Evolutionary conservation across 2,113 vertebrate species (phyloP).

Genomic region (Odontesthes bonariensis): DNA sequence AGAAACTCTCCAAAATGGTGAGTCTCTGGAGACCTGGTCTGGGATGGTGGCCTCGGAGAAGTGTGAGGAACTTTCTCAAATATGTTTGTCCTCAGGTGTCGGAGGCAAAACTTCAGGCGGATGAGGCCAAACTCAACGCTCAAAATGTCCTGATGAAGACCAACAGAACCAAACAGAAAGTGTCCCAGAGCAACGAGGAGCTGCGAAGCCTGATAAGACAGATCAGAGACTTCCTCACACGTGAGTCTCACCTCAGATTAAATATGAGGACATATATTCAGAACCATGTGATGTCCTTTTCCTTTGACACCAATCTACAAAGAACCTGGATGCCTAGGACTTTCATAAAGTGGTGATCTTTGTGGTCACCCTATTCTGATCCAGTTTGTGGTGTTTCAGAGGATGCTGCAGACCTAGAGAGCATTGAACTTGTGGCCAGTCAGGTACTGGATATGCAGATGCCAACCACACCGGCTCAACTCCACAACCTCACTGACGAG

Average conservation of each 20-base stretch:
- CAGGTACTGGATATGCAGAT: slow-evolving; percentile 96
- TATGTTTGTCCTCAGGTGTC: slow-evolving; percentile 83
- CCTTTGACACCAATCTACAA: too few relatives aligned
- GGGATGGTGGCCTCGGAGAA: not conserved
- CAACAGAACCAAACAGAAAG: slow-evolving; percentile 90
- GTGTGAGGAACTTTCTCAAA: not conserved
- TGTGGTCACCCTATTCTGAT: not conserved
- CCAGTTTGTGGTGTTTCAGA: slow-evolving; percentile 78
- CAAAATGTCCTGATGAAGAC: slow-evolving; percentile 90
- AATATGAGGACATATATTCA: not conserved
- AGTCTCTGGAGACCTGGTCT: slow-evolving; percentile 15
- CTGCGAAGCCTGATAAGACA: slow-evolving; percentile 92
- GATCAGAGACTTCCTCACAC: slow-evolving; percentile 93
- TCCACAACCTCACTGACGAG: slow-evolving; percentile 91
- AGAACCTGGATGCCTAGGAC: too few relatives aligned
- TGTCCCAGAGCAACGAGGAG: slow-evolving; percentile 92
- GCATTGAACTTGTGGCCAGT: slow-evolving; percentile 93
- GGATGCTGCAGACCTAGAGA: slow-evolving; percentile 93
- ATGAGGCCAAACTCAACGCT: slow-evolving; percentile 91
- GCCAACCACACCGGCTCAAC: slow-evolving; percentile 93
- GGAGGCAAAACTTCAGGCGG: slow-evolving; percentile 92
- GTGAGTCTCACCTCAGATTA: slow-evolving; percentile 76
- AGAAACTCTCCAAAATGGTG: slow-evolving; percentile 95
- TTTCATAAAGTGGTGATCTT: too few relatives aligned
- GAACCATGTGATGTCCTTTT: too few relatives aligned